Base-by-base conservation (phyloP, 2,888 invertebrate species). In the Napeogenes sylphis region DNA sequence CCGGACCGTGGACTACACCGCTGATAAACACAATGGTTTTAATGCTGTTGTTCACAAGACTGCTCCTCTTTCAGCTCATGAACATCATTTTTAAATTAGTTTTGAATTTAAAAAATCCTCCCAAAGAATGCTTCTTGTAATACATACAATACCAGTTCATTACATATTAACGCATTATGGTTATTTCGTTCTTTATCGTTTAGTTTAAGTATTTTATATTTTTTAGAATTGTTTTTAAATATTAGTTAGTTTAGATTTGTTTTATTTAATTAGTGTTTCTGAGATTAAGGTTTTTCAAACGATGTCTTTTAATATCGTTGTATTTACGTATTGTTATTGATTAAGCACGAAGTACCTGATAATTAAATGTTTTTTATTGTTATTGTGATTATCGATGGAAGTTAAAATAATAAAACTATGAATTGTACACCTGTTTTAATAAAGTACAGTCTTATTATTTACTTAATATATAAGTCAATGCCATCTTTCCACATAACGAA, bases 1-100 rank as follows among this genome's bases (percentile, higher is more conserved):
- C 68, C 86, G 91, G 64, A 91, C 90, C 0, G 91, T 90, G 73
- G 90, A 91, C 80, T 91, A 91, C 79, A 90, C 90, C 0, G 91
- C 91, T 1, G 91, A 91, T 75, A 90, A 91, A 59, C 88, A 91
- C 74, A 87, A 84, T 63, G 91, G 91, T 0, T 91, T 91, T 80
- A 91, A 90, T 66, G 91, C 91, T 1, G 85, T 91, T 6, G 91
- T 91, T 0, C 90, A 90, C 75, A 86, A 82, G 67, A 90, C 91
- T 0, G 86, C 87, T 0, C 90, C 91, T 1, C 81, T 90, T 55
- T 83, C 86, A 1, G 81, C 79, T 1, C 90, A 91, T 38, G 89
- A 90, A 68, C 89, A 87, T 2, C 84, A 85, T 69, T 71, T 85
- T 56, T 79, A 62, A 21, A 59, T 42, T 58, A 33, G 12, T 21